Conservation (phyloP, 2,888 invertebrate genomes). For the Bhutanitis thaidina region DNA sequence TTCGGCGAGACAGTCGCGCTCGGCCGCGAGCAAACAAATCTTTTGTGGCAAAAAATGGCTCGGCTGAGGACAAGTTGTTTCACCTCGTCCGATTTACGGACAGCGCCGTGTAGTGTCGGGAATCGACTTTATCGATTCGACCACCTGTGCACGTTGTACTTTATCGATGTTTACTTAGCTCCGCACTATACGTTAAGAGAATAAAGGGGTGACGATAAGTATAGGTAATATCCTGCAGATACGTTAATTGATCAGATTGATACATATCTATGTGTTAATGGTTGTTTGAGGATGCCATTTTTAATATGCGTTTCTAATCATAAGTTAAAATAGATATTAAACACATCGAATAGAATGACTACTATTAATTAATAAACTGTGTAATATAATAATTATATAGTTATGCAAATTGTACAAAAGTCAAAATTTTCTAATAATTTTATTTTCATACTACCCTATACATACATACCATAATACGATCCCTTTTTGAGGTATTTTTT, state of each 20-base stretch:
- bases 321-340: no score
- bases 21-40: constrained; percentile 74
- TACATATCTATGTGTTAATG: neutral
- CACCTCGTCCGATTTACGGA: constrained; percentile 74
- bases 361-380: no score
- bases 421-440: no score
- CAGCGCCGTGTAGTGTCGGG: constrained; percentile 47
- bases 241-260: constrained; percentile 8
- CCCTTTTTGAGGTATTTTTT: no score
- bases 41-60: constrained; percentile 76
- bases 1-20: constrained; percentile 72
- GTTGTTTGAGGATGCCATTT: neutral
- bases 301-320: neutral
- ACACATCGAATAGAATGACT: no score
- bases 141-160: constrained; percentile 16
- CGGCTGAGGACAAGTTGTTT: constrained; percentile 73
- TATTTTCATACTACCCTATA: no score
- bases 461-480: no score
- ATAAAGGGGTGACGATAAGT: constrained; percentile 5
- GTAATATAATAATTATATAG: no score
- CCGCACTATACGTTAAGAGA: constrained; percentile 9
- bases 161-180: constrained; percentile 7
- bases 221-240: constrained; percentile 1
- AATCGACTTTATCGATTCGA: constrained; percentile 35
- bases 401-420: no score